A percentile compares a stretch with the other conserved stretches of the same genome.
phyloP scores from a whole-genome alignment of 2,888 invertebrate genomes.

The Papilio protenor region DNA sequence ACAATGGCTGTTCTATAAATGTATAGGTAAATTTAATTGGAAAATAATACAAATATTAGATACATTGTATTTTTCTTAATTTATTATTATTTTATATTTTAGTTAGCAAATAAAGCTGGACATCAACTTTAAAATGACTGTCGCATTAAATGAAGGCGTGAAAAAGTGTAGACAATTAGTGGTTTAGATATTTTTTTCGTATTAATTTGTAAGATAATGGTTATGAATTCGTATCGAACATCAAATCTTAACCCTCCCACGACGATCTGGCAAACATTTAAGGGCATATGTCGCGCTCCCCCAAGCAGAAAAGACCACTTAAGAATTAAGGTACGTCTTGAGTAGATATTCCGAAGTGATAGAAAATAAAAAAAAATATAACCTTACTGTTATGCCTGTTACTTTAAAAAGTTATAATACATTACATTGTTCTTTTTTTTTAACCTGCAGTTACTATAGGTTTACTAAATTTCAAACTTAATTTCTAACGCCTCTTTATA shows the following conservation, averaged over 20 bases:
- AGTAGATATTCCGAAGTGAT: slow-evolving; percentile 37
- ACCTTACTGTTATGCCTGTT: background rate
- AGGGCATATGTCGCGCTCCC: slow-evolving; percentile 72
- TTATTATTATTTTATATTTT: too few relatives aligned
- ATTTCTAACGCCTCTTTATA: too few relatives aligned
- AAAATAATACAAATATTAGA: too few relatives aligned
- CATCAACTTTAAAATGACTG: background rate
- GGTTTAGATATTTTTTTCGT: background rate
- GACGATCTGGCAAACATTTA: slow-evolving; percentile 55
- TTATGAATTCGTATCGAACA: slow-evolving; percentile 45
- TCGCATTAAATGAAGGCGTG: background rate
- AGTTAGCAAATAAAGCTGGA: background rate
- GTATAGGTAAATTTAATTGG: background rate
- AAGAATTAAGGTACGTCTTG: slow-evolving; percentile 57
- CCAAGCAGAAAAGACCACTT: slow-evolving; percentile 73
- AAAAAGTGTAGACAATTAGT: background rate
- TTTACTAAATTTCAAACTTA: too few relatives aligned
- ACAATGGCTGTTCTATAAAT: background rate
- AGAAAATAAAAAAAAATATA: background rate
- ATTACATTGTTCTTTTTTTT: too few relatives aligned
- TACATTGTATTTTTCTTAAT: too few relatives aligned
- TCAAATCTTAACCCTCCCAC: slow-evolving; percentile 62
- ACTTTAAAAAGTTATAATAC: too few relatives aligned
- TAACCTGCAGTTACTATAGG: too few relatives aligned
- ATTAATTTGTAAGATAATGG: background rate